A percentile compares a stretch with the other conserved stretches of the same genome.
Evolutionary conservation across 1,140 invertebrate species (phyloP).

Genomic region (Ylistrum balloti): DNA sequence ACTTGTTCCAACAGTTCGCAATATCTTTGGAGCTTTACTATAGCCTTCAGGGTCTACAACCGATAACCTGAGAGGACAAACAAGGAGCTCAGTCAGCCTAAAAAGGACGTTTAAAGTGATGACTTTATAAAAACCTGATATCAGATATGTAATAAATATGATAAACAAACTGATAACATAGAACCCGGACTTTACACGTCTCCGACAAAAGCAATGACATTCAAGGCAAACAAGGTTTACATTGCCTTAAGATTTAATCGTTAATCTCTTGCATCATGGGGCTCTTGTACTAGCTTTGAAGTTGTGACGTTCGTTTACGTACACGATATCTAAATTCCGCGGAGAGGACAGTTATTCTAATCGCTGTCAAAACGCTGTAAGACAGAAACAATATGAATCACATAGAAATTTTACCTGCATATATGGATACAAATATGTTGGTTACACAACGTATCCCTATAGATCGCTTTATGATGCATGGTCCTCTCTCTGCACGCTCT

Average conservation of each 20-base stretch:
- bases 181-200: not conserved
- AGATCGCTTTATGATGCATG: not conserved
- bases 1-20: not conserved
- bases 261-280: not conserved
- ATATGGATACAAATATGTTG: no score
- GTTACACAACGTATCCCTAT: no score
- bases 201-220: not conserved
- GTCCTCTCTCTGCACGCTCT: not conserved
- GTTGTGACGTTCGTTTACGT: not conserved
- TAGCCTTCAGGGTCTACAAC: not conserved
- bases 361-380: no score
- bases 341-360: not conserved
- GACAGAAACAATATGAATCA: no score
- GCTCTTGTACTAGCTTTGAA: not conserved
- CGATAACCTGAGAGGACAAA: not conserved
- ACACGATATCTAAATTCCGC: not conserved
- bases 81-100: not conserved
- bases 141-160: conserved; percentile 40
- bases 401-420: not conserved
- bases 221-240: not conserved
- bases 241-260: not conserved
- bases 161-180: not conserved
- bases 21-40: not conserved
- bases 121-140: conserved; percentile 6
- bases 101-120: conserved; percentile 25